Evolutionary conservation across 2,113 vertebrate genomes (phyloP).

Genomic region (Picathartes gymnocephalus): DNA sequence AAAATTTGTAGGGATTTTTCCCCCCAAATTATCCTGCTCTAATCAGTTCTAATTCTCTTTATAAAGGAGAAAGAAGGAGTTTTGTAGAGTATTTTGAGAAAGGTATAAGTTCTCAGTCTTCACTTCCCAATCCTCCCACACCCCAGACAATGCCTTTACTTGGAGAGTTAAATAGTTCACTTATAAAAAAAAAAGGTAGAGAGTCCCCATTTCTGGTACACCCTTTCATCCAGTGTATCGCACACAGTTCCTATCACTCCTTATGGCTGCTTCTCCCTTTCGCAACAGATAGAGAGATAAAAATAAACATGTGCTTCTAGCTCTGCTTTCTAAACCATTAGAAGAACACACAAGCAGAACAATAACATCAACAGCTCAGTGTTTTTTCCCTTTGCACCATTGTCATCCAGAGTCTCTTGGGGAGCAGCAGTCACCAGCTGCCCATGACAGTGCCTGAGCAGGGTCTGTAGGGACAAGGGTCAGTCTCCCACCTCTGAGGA

Average conservation of each 20-base stretch:
- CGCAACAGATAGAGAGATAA: neutral
- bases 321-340: neutral
- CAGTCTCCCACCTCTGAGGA: neutral
- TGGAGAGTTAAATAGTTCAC: neutral
- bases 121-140: neutral
- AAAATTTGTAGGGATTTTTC: neutral
- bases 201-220: neutral
- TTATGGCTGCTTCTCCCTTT: neutral
- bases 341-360: neutral
- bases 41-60: neutral
- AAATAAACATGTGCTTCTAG: neutral
- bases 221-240: neutral
- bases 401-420: neutral
- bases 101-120: neutral
- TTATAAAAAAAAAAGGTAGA: neutral
- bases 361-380: neutral
- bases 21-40: neutral
- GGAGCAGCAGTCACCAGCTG: neutral
- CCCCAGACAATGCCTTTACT: neutral
- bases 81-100: neutral
- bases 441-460: accelerated
- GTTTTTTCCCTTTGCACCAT: neutral
- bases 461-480: neutral
- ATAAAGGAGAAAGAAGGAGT: neutral
- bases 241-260: neutral